phyloP scores from a whole-genome alignment of 1,140 invertebrate genomes.

The Bathynomus jamesi region DNA sequence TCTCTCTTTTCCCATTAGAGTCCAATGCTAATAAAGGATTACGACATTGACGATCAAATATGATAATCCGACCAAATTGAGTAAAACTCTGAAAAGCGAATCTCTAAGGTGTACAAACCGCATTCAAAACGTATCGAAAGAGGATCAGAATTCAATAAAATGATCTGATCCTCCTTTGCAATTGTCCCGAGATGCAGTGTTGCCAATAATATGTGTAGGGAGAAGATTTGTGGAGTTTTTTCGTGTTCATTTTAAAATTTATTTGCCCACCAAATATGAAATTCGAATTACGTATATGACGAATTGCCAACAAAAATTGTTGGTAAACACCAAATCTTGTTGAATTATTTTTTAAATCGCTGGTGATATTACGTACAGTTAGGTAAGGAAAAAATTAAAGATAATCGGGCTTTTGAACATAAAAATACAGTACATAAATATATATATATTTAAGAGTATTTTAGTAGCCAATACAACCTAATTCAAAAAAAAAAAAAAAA shows the following conservation, averaged over 20 bases:
- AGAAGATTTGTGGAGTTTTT: neutral
- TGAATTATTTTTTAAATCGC: no score
- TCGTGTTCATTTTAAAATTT: neutral
- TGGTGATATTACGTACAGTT: no score
- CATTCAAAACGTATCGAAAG: neutral
- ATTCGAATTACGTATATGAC: no score
- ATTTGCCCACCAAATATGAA: no score
- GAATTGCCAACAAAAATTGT: no score
- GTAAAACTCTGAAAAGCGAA: constrained; percentile 1
- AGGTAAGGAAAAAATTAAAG: no score
- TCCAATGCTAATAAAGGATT: neutral
- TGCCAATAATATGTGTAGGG: neutral
- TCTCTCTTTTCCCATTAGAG: neutral
- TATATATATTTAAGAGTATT: no score
- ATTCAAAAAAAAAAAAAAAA: no score
- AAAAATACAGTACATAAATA: no score
- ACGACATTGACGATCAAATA: neutral
- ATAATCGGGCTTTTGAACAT: no score
- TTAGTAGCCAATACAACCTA: no score
- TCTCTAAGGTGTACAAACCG: neutral
- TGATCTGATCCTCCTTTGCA: neutral
- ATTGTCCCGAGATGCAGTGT: neutral
- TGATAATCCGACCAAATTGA: neutral
- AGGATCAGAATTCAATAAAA: neutral
- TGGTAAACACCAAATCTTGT: no score